These are phyloP conservation scores for Electrophaes corylata DNA, from an alignment of 2,888 invertebrate genomes.

Conservation along the genomic window DNA sequence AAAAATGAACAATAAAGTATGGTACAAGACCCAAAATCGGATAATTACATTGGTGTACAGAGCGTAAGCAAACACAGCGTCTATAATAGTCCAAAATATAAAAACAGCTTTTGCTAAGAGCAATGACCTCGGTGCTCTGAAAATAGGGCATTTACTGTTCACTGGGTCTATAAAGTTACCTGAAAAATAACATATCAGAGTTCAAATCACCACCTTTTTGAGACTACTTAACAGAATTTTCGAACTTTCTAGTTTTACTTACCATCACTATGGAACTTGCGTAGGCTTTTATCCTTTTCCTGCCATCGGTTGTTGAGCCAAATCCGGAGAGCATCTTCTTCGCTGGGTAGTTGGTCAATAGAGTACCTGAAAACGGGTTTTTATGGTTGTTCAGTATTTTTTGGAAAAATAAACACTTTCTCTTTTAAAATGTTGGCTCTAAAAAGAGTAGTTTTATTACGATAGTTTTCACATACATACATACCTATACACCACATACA, in stretches of 20 bases:
- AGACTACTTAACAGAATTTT: too few relatives aligned
- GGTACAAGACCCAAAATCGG: conserved; percentile 81
- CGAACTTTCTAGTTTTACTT: conserved; percentile 9
- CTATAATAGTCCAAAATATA: conserved; percentile 87
- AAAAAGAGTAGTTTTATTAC: too few relatives aligned
- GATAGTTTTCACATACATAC: too few relatives aligned
- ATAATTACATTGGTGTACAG: conserved; percentile 72
- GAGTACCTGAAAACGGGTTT: conserved; percentile 76
- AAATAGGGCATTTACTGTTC: conserved; percentile 53
- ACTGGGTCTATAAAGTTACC: conserved; percentile 65
- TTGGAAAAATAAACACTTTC: too few relatives aligned
- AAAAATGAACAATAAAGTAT: conserved; percentile 80
- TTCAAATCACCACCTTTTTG: background rate
- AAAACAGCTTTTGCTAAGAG: conserved; percentile 75
- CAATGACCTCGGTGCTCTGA: conserved; percentile 58
- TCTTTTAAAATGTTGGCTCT: too few relatives aligned
- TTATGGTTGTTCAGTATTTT: background rate
- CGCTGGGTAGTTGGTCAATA: conserved; percentile 82
- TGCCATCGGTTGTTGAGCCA: conserved; percentile 88
- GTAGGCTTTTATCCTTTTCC: conserved; percentile 86
- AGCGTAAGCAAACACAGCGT: conserved; percentile 73
- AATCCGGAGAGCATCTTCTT: conserved; percentile 81
- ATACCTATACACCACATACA: too few relatives aligned
- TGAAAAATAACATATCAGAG: conserved; percentile 47
- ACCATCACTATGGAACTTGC: conserved; percentile 84